Evolutionary conservation across 2,797 vertebrate genomes (phyloP).

Genomic region (Clarias laeviceps): DNA sequence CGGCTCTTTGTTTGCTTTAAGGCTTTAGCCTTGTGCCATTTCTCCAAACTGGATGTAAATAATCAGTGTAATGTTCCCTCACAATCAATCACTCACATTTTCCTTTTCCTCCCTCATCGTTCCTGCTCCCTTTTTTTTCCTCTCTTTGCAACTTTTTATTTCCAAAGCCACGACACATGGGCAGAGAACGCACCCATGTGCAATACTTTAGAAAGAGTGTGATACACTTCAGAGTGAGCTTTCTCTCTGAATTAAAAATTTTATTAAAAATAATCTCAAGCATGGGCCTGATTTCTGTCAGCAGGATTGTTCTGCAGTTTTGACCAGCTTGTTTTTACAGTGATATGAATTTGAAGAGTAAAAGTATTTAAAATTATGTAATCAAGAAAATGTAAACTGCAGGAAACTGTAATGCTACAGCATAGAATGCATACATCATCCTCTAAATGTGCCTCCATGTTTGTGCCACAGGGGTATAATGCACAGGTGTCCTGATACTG

Average conservation of each 20-base stretch:
- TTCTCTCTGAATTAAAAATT: not conserved
- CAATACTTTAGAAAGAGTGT: constrained; percentile 6
- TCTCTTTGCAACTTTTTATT: constrained; percentile 16
- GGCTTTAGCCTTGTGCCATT: constrained; percentile 58
- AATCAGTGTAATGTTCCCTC: constrained; percentile 55
- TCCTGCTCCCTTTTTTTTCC: not conserved
- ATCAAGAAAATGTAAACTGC: not conserved
- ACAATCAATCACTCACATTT: constrained; percentile 46
- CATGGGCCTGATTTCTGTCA: constrained; percentile 3
- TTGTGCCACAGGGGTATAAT: not conserved
- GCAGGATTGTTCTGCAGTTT: not conserved
- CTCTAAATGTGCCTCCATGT: not conserved
- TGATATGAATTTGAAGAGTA: not conserved
- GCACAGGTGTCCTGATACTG: not conserved
- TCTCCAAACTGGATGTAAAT: constrained; percentile 63
- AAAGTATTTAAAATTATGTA: not conserved
- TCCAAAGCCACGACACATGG: not conserved
- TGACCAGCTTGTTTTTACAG: not conserved
- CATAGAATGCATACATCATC: not conserved
- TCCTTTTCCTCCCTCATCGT: constrained; percentile 22
- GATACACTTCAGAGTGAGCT: constrained; percentile 6
- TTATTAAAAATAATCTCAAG: not conserved
- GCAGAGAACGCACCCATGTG: not conserved
- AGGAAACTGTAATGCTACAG: not conserved
- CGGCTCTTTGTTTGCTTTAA: constrained; percentile 68